phyloP scores from a whole-genome alignment of 2,888 invertebrate genomes.

The Pristionchus exspectatus region DNA sequence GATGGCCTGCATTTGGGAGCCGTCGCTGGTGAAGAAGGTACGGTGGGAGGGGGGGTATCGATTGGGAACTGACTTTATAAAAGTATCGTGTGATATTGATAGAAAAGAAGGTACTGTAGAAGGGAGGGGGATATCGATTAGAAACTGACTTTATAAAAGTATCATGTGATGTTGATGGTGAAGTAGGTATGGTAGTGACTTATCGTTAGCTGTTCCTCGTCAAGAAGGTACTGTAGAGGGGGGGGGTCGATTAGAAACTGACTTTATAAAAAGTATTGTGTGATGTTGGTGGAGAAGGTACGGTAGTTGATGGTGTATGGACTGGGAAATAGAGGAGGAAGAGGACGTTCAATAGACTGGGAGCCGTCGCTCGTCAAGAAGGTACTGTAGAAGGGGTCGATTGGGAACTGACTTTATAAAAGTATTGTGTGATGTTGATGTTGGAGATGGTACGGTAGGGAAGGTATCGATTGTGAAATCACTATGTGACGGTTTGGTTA shows the following conservation, averaged over 20 bases:
- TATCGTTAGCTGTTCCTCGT: slow-evolving; percentile 96
- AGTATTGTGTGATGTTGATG: too few relatives aligned
- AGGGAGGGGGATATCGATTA: not conserved
- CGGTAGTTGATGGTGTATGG: too few relatives aligned
- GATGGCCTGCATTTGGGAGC: slow-evolving; percentile 96
- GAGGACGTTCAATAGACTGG: too few relatives aligned
- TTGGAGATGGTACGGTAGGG: not conserved
- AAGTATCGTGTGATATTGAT: too few relatives aligned
- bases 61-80: not conserved
- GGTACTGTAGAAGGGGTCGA: not conserved
- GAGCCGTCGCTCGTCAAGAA: slow-evolving; percentile 96
- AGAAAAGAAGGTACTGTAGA: too few relatives aligned
- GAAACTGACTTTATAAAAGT: not conserved
- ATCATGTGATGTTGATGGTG: too few relatives aligned
- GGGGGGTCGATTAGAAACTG: not conserved
- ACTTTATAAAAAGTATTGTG: too few relatives aligned
- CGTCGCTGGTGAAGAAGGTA: slow-evolving; percentile 91
- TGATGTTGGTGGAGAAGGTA: not conserved
- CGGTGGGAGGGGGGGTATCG: not conserved
- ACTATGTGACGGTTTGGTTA: too few relatives aligned
- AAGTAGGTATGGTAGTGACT: too few relatives aligned
- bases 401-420: not conserved
- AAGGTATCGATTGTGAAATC: too few relatives aligned
- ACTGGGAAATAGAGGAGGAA: too few relatives aligned
- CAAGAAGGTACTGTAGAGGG: not conserved